Base-by-base conservation (phyloP, 1,140 invertebrate genomes). In the Drosophila willistoni region DNA sequence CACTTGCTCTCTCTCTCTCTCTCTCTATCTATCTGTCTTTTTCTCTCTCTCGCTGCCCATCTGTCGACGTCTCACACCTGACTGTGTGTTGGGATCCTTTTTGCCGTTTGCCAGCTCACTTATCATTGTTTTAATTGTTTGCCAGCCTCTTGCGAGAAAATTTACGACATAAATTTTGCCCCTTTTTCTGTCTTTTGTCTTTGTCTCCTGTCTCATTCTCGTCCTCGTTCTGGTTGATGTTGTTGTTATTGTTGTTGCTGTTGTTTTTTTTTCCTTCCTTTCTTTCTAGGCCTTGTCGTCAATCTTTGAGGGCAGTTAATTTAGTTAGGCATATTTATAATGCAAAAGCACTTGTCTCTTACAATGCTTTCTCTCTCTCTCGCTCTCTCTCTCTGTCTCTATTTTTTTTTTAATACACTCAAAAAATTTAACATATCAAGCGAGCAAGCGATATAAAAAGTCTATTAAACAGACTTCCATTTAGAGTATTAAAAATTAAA, bases 81-180 rank as follows among this genome's bases (percentile, higher is more conserved):
- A 57, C 51, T 70, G 25, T 56, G 55, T 51, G 44, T 51, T 51
- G 9, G 44, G 44, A 51, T 54, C 62, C 64, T 64, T 63, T 65
- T 65, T 47, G 34, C 62, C 68, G 62, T 70, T 69, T 69, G 62
- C 51, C 68, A 44, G 62, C 68, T 54, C 68, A 70, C 68, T 70
- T 70, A 47, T 70, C 62, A 65, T 70, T 65, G 68, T 70, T 70
- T 70, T 57, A 70, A 70, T 70, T 70, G 68, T 70, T 65, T 57
- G 68, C 42, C 68, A 47, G 39, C 62, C 17, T 63, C 56, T 47
- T 65, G n/a, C 54, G 47, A 36, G 56, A 59, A 59, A 59, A 36
- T 59, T 59, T 59, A 59, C 33, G 68, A 64, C 68, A 57, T 54
- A 47, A 64, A 70, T 55, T 64, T 34, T 22, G 36, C 51, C 19